These are phyloP conservation scores for Alces alces DNA, from an alignment of 2,113 vertebrate species.

Conservation along the genomic window DNA sequence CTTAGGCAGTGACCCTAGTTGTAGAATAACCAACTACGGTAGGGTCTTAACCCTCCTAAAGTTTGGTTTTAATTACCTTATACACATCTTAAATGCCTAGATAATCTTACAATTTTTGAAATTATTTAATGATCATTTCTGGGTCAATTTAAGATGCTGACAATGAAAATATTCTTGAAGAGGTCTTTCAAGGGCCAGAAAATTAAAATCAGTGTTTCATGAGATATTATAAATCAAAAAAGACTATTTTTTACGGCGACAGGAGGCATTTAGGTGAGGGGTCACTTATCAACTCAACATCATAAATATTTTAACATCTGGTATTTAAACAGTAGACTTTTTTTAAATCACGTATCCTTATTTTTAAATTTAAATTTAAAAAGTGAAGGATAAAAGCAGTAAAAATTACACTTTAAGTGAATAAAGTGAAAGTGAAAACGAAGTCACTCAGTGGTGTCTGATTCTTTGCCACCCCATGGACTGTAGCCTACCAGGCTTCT, in stretches of 20 bases:
- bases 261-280: slow-evolving; percentile 17
- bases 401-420: background rate
- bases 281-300: slow-evolving; percentile 38
- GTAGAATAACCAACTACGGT: background rate
- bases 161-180: slow-evolving; percentile 49
- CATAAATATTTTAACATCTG: slow-evolving; percentile 40
- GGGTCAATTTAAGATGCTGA: slow-evolving; percentile 56
- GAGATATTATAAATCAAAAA: background rate
- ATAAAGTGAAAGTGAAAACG: background rate
- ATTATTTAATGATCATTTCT: slow-evolving; percentile 67
- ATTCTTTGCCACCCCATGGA: background rate
- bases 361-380: background rate
- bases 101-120: slow-evolving; percentile 49
- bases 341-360: background rate
- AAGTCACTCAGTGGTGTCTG: fast-evolving
- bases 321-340: slow-evolving; percentile 21
- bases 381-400: background rate
- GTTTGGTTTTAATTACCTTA: slow-evolving; percentile 62
- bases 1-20: slow-evolving; percentile 37
- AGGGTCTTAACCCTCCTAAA: background rate
- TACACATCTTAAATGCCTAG: slow-evolving; percentile 51
- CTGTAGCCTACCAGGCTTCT: background rate
- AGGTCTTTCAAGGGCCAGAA: slow-evolving; percentile 23
- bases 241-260: background rate
- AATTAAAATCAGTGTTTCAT: slow-evolving; percentile 59